These are phyloP conservation scores for Aurelia sp. DNA, from an alignment of 30 jellyfish, hydroid and myxozoan species.

Conservation along the genomic window DNA sequence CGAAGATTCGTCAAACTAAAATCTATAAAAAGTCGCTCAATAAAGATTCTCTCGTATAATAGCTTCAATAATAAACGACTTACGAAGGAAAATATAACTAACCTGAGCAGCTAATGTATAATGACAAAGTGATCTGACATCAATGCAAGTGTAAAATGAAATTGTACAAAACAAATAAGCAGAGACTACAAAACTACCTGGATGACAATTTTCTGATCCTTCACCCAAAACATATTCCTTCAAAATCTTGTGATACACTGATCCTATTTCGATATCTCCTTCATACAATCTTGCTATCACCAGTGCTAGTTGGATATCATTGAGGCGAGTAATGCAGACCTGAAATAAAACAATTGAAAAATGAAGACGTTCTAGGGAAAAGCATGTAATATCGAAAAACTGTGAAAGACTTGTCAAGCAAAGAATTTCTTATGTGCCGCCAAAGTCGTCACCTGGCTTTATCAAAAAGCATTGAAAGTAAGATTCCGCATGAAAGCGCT, in stretches of 20 bases:
- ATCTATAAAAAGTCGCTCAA: too few relatives aligned
- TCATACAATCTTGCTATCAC: conserved; percentile 89
- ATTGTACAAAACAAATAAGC: too few relatives aligned
- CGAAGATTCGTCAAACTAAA: too few relatives aligned
- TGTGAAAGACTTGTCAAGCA: too few relatives aligned
- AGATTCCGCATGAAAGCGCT: too few relatives aligned
- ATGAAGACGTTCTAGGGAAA: not conserved
- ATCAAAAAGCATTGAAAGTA: too few relatives aligned
- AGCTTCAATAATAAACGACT: too few relatives aligned
- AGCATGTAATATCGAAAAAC: too few relatives aligned
- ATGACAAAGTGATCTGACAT: not conserved
- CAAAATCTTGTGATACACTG: conserved; percentile 63
- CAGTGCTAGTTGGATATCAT: conserved; percentile 96
- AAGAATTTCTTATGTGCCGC: too few relatives aligned
- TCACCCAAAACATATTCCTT: conserved; percentile 74
- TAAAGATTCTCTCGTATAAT: not conserved
- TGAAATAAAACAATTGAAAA: not conserved
- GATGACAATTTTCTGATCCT: conserved; percentile 42
- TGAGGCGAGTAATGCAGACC: conserved; percentile 83
- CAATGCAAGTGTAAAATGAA: too few relatives aligned
- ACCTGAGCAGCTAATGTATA: not conserved
- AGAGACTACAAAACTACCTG: conserved; percentile 26
- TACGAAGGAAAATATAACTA: not conserved
- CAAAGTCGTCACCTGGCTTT: too few relatives aligned
- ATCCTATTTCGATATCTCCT: conserved; percentile 56